Conservation (phyloP, 2,797 vertebrate species). For the Tokudaia tokunoshimensis region DNA sequence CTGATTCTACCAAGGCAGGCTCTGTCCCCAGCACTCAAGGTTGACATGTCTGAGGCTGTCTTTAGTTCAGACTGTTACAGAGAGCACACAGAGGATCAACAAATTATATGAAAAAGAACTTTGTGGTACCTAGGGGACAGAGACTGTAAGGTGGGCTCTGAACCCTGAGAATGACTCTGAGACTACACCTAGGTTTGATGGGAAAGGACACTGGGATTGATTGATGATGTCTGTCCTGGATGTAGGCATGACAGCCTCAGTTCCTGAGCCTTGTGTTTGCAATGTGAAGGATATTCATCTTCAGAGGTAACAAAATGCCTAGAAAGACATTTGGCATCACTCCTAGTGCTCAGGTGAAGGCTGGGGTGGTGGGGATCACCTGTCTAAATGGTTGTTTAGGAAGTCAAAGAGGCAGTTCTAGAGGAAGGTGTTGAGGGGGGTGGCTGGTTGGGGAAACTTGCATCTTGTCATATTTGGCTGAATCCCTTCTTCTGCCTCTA, state of each 20-base stretch:
- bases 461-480: neutral
- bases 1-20: neutral
- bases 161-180: neutral
- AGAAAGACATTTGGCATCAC: neutral
- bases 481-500: neutral
- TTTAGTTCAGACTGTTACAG: neutral
- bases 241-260: neutral
- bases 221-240: neutral
- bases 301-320: neutral
- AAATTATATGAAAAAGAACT: neutral
- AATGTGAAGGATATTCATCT: neutral
- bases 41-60: neutral
- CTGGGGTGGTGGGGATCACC: neutral
- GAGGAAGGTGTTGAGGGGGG: neutral
- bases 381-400: neutral
- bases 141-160: neutral
- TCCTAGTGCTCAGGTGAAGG: neutral
- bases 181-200: neutral
- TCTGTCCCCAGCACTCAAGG: neutral
- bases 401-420: neutral
- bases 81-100: neutral
- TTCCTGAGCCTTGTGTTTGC: neutral
- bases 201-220: neutral
- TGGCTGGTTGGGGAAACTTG: neutral
- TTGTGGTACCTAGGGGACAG: neutral